Conservation (phyloP, 2,797 vertebrate genomes). For the Heteromormyrus szaboi region DNA sequence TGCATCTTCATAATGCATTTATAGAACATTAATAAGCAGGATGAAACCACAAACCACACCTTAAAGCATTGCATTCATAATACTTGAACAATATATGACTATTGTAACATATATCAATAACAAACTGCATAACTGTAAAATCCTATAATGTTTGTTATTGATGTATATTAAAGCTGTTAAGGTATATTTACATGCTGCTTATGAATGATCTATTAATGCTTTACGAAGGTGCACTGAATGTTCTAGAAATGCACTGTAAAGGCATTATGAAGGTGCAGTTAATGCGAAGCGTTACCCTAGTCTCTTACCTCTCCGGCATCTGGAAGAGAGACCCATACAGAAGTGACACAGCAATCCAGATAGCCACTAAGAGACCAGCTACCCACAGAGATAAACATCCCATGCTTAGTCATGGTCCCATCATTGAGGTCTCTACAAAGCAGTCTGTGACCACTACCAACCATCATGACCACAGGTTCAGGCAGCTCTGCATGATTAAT, state of each 20-base stretch:
- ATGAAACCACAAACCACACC: neutral
- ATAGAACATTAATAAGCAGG: neutral
- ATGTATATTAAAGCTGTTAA: neutral
- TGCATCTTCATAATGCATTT: neutral
- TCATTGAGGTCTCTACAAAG: neutral
- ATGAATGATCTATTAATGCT: neutral
- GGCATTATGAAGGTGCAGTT: neutral
- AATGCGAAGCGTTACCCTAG: neutral
- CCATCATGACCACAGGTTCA: neutral
- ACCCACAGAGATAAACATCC: conserved; percentile 18
- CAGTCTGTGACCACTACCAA: neutral
- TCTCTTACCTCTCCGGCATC: neutral
- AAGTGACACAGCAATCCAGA: conserved; percentile 1
- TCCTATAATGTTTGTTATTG: neutral
- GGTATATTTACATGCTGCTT: neutral
- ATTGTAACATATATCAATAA: neutral
- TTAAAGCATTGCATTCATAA: neutral
- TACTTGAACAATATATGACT: neutral
- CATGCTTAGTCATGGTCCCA: neutral
- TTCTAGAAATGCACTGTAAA: neutral
- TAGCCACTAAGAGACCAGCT: neutral
- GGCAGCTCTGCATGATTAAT: neutral
- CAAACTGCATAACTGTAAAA: neutral
- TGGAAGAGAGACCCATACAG: neutral
- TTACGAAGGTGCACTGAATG: neutral